Evolutionary conservation across 2,113 vertebrate species (phyloP), one percentile per base, ranked within the genome.

Genomic region (Ailurus styani): DNA sequence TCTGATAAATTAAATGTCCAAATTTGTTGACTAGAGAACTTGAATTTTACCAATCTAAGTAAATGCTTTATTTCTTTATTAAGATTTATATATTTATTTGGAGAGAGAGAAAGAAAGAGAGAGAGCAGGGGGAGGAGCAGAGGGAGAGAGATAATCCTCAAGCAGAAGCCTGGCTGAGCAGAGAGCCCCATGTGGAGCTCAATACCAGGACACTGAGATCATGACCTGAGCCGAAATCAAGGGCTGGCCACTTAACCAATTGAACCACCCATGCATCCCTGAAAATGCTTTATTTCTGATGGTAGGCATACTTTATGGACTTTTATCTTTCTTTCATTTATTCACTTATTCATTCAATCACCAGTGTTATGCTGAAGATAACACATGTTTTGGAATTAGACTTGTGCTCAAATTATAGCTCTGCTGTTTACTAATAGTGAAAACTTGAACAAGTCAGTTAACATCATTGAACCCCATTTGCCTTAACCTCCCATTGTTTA

Each of bases 251-350:
- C 15, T n/a, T 34, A 66, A 66, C 64, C 7, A 8, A 66, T 34
- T 1, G 7, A 66, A 34, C 34, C 64, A 66, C 64, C 17, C 15
- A 66, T 7, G 34, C 7, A 8, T 34, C 31, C 31, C 64, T 66
- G 73, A 2, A 62, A 81, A 79, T 98, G 66, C 40, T 89, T 70
- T 12, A 85, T 66, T 91, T 96, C 68, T 96, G 97, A 18, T 47
- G 62, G 15, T 6, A 4, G 9, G 64, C 40, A 52, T 50, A 42
- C 34, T 90, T 93, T 94, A 77, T 14, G 42, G n/a, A 77, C 2
- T 14, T 86, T 27, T 52, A 78, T 45, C 25, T 57, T 83, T 82
- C 18, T n/a, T 70, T 87, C 2, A 68, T 83, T 64, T 40, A 25
- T 37, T 87, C 18, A 54, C 45, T 86, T 93, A 50, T 42, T 79